phyloP scores from a whole-genome alignment of 2,888 invertebrate species.

The Chymomyza caudatula region DNA sequence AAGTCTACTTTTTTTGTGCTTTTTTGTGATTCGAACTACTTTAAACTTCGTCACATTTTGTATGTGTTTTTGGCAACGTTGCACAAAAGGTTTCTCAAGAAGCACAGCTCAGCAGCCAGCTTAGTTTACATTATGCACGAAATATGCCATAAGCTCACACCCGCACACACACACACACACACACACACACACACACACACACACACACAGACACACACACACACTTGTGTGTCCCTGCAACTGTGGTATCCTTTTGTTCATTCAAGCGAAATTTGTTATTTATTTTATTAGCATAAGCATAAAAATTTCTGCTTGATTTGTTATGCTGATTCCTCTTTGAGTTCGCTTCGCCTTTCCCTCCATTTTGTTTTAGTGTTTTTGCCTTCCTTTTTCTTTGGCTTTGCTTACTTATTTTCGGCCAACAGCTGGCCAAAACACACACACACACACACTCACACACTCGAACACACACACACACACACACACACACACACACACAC shows the following conservation, averaged over 20 bases:
- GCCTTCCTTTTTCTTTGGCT: neutral
- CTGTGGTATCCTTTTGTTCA: conserved; percentile 36
- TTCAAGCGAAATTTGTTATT: conserved; percentile 62
- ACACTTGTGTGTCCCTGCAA: too few relatives aligned
- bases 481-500: conserved; percentile 3
- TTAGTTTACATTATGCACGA: conserved; percentile 1
- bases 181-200: conserved; percentile 17
- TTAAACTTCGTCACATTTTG: neutral
- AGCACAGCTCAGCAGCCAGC: neutral
- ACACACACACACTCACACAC: conserved; percentile 12
- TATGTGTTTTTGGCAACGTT: conserved; percentile 41
- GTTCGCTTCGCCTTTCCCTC: neutral
- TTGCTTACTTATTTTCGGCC: conserved; percentile 39
- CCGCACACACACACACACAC: neutral
- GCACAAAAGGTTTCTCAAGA: conserved; percentile 23
- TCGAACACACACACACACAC: conserved; percentile 9
- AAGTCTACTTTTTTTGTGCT: neutral
- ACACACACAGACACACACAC: neutral
- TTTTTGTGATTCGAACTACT: neutral
- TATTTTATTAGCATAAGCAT: conserved; percentile 69
- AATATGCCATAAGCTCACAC: conserved; percentile 44
- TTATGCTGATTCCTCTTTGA: conserved; percentile 56
- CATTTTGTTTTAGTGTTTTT: conserved; percentile 6
- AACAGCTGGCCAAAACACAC: conserved; percentile 51
- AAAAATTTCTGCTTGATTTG: conserved; percentile 73